These are phyloP conservation scores for Mirounga angustirostris DNA, from an alignment of 2,113 vertebrate species.

Conservation along the genomic window DNA sequence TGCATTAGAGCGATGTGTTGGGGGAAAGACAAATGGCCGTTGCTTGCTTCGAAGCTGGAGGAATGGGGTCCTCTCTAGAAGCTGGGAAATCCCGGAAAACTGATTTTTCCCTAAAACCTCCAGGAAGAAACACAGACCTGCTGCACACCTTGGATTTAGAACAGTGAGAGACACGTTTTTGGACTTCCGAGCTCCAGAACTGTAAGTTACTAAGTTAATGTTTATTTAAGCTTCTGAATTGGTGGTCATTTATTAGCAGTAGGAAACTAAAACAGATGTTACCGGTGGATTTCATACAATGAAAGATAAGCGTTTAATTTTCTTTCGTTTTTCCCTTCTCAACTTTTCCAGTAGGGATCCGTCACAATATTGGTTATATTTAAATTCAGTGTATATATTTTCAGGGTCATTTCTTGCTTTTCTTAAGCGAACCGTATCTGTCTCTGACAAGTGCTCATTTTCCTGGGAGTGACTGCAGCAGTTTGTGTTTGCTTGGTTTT, in stretches of 20 bases:
- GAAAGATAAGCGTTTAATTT: neutral
- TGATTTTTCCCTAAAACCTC: neutral
- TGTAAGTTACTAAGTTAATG: neutral
- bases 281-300: neutral
- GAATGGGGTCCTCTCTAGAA: neutral
- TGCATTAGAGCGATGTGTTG: rapidly evolving
- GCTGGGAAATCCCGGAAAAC: neutral
- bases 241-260: neutral
- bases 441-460: neutral
- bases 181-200: neutral
- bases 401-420: neutral
- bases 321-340: neutral
- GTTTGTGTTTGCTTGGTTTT: neutral
- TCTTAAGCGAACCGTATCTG: neutral
- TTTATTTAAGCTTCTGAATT: neutral
- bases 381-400: neutral
- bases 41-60: neutral
- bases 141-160: neutral
- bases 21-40: rapidly evolving
- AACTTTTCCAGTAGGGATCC: neutral
- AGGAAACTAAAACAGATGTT: neutral
- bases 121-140: neutral
- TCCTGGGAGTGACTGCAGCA: neutral
- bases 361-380: neutral
- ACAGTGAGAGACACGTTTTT: neutral